These are phyloP conservation scores for Nyctibius bracteatus DNA, from an alignment of 2,113 vertebrate species.

Conservation along the genomic window DNA sequence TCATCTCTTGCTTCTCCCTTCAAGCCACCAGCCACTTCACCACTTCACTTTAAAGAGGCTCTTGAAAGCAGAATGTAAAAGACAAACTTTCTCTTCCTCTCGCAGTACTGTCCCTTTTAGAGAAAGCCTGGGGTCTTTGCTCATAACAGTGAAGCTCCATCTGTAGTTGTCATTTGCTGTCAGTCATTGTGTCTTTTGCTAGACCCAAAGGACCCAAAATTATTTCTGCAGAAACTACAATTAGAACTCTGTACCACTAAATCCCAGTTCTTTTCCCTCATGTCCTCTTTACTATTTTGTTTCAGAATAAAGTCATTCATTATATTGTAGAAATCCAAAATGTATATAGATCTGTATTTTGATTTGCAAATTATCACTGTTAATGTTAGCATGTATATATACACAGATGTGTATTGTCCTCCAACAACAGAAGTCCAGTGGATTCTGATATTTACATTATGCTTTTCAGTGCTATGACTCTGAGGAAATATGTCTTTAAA, in stretches of 20 bases:
- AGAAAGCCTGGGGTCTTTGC: neutral
- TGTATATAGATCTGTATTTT: neutral
- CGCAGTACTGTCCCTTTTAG: neutral
- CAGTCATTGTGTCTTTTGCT: neutral
- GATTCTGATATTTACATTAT: neutral
- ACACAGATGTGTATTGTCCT: neutral
- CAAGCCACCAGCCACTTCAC: neutral
- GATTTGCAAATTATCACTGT: neutral
- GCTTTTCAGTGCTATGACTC: neutral
- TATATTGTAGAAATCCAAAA: neutral
- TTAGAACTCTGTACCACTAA: neutral
- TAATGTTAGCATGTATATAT: neutral
- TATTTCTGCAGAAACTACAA: neutral
- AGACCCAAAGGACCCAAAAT: neutral
- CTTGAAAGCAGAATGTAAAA: slow-evolving; percentile 3
- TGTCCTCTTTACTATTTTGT: neutral
- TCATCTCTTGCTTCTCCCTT: neutral
- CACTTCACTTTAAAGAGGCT: slow-evolving; percentile 13
- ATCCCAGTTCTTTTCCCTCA: neutral
- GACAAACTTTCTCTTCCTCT: neutral
- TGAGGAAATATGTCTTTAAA: neutral
- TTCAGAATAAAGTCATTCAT: neutral
- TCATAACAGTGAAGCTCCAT: neutral
- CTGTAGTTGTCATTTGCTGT: neutral
- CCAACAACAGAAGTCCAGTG: neutral